Evolutionary conservation across 1,140 invertebrate species (phyloP).

Genomic region (Sycobia sp.): DNA sequence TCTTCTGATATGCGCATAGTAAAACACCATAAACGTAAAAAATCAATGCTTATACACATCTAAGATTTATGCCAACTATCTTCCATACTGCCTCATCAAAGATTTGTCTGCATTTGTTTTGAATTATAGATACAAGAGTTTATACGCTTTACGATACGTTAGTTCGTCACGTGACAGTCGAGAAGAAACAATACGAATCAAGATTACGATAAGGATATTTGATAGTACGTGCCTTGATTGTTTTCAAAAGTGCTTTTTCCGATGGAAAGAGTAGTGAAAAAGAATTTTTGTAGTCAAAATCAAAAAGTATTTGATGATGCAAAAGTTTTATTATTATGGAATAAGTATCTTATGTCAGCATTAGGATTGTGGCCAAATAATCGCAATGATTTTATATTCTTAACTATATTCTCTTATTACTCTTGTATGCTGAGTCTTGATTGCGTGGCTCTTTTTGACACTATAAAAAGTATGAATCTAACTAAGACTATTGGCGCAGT

Average conservation of each 20-base stretch:
- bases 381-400: conserved; percentile 33
- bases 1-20: conserved; percentile 7
- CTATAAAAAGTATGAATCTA: conserved; percentile 34
- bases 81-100: not conserved
- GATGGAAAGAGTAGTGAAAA: not conserved
- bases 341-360: conserved; percentile 36
- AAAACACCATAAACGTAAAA: not conserved
- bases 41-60: not conserved
- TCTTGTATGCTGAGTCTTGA: conserved; percentile 31
- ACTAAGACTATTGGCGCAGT: conserved; percentile 34
- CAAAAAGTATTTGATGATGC: conserved; percentile 32
- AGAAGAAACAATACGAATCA: not conserved
- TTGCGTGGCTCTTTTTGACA: conserved; percentile 31
- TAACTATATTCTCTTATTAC: conserved; percentile 32
- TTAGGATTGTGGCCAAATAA: conserved; percentile 40
- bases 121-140: not conserved
- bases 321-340: conserved; percentile 36
- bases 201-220: not conserved
- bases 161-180: not conserved
- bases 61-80: not conserved
- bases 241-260: not conserved
- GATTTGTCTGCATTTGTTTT: not conserved
- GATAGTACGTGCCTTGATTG: not conserved
- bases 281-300: conserved; percentile 7
- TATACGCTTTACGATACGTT: not conserved